Conservation (phyloP, 2,797 vertebrate species). For the Pitangus sulphuratus region DNA sequence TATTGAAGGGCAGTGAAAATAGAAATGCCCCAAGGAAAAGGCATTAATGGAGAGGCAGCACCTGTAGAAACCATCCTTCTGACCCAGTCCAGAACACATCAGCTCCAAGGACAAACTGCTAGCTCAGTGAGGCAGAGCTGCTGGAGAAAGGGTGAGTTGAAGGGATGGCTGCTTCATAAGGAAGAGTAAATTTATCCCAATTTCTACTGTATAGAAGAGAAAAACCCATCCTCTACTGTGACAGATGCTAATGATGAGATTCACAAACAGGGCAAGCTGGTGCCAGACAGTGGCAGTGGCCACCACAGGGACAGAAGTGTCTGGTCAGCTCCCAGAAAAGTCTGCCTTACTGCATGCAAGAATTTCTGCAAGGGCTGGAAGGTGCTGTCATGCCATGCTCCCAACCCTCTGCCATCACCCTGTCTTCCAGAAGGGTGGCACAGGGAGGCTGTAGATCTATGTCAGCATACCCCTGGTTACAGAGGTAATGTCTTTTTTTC, state of each 20-base stretch:
- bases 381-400: background rate
- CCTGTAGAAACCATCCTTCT: background rate
- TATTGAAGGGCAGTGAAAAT: background rate
- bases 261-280: background rate
- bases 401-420: background rate
- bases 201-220: background rate
- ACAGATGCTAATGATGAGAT: background rate
- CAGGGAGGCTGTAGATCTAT: background rate
- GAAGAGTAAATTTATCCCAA: background rate
- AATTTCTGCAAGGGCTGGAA: background rate
- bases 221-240: background rate
- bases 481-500: background rate
- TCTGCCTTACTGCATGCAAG: background rate
- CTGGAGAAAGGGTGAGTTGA: background rate
- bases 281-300: background rate
- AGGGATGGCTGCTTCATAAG: background rate
- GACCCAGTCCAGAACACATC: background rate
- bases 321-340: background rate
- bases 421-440: background rate
- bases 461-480: fast-evolving
- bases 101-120: background rate
- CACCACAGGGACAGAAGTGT: background rate
- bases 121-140: background rate
- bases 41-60: background rate
- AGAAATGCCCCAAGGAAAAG: background rate